phyloP scores from a whole-genome alignment of 2,113 vertebrate genomes.

The Odontesthes bonariensis region DNA sequence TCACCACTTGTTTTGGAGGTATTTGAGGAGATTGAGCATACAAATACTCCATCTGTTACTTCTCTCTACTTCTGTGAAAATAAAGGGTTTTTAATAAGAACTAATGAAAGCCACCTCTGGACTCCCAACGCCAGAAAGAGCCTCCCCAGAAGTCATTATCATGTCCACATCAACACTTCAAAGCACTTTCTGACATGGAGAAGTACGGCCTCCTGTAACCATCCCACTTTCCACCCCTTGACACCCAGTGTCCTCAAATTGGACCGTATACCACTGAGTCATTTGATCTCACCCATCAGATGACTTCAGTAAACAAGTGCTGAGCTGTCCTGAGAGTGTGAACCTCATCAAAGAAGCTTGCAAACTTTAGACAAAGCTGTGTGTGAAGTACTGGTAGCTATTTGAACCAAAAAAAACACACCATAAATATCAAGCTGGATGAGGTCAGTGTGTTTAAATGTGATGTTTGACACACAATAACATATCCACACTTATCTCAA shows the following conservation, averaged over 20 bases:
- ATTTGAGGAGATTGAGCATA: too few species aligned
- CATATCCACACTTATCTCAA: background rate
- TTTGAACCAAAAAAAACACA: background rate
- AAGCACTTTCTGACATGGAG: background rate
- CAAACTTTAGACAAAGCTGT: background rate
- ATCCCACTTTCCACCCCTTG: background rate
- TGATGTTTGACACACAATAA: background rate
- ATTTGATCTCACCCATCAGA: constrained; percentile 54
- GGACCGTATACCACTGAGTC: constrained; percentile 20
- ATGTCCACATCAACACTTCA: background rate
- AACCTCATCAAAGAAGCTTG: background rate
- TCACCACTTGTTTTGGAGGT: background rate
- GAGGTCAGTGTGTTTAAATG: constrained; percentile 3
- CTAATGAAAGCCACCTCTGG: background rate
- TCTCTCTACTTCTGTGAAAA: background rate
- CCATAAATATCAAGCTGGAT: background rate
- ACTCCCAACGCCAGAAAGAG: background rate
- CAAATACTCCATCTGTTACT: too few species aligned
- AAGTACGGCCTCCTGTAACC: background rate
- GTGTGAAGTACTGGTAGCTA: background rate
- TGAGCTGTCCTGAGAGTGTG: background rate
- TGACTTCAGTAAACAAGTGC: constrained; percentile 30
- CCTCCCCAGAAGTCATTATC: background rate
- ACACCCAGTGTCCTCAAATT: constrained; percentile 1
- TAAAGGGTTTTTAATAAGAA: background rate